These are phyloP conservation scores for Eidolon helvum DNA, from an alignment of 2,113 vertebrate genomes.

Conservation along the genomic window DNA sequence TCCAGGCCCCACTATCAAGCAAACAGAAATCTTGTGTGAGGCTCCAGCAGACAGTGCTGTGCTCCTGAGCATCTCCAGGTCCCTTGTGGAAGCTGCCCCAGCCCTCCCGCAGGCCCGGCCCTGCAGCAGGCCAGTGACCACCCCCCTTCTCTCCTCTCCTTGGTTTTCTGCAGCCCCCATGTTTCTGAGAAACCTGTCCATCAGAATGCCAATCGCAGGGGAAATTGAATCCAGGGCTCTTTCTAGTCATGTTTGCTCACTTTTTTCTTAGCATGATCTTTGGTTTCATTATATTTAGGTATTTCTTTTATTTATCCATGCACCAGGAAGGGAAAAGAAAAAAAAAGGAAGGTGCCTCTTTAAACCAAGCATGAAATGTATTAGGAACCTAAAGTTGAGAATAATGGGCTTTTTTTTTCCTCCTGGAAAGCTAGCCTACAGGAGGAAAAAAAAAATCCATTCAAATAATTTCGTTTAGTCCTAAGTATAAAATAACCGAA, in stretches of 20 bases:
- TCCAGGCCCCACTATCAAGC: not conserved
- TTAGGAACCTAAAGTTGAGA: constrained; percentile 75
- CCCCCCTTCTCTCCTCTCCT: not conserved
- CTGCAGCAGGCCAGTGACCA: not conserved
- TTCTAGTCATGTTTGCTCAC: constrained; percentile 51
- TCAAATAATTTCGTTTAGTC: constrained; percentile 94
- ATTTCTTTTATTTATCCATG: constrained; percentile 80
- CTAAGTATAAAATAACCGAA: constrained; percentile 89
- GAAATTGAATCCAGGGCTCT: constrained; percentile 72
- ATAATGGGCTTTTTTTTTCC: constrained; percentile 61
- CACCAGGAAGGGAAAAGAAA: constrained; percentile 46
- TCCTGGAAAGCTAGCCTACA: constrained; percentile 77
- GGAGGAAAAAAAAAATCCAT: constrained; percentile 80
- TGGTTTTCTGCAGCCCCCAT: not conserved
- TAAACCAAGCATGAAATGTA: constrained; percentile 69
- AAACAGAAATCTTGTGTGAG: not conserved
- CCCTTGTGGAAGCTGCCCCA: not conserved
- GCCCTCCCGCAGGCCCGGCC: not conserved
- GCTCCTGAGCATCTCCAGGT: not conserved
- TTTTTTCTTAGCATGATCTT: constrained; percentile 70
- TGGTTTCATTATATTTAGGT: constrained; percentile 79
- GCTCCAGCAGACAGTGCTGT: not conserved
- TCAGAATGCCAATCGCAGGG: not conserved
- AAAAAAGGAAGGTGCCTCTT: constrained; percentile 58
- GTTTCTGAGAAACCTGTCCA: constrained; percentile 54